Percentiles rank a stretch among this genome's conserved stretches.
phyloP scores from a whole-genome alignment of 1,140 invertebrate species.

The Agrypnia vestita region DNA sequence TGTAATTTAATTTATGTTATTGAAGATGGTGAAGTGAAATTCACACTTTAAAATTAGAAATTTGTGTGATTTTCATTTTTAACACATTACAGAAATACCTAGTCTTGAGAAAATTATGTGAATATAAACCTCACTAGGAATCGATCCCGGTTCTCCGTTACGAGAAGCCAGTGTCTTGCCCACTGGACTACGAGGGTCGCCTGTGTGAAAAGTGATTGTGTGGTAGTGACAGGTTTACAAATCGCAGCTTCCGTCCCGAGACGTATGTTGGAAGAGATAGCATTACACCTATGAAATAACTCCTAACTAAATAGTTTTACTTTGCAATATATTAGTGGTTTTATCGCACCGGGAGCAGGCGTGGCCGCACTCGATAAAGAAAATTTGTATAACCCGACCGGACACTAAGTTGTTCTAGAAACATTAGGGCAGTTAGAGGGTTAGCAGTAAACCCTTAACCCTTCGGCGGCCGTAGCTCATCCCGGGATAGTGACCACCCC shows the following conservation, averaged over 20 bases:
- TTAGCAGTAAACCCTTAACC: constrained; percentile 59
- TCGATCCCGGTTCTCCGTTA: too few species aligned
- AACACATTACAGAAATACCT: too few species aligned
- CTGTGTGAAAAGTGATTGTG: too few species aligned
- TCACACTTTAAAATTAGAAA: too few species aligned
- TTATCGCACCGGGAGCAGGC: constrained; percentile 54
- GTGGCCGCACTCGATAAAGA: constrained; percentile 54
- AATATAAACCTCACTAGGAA: too few species aligned
- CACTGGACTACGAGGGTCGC: too few species aligned
- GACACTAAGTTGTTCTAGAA: constrained; percentile 56
- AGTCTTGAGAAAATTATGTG: too few species aligned
- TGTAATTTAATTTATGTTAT: too few species aligned
- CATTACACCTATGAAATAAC: constrained; percentile 17
- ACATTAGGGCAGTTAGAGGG: constrained; percentile 62
- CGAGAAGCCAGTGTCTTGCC: too few species aligned
- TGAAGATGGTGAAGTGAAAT: too few species aligned
- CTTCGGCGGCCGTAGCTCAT: constrained; percentile 52
- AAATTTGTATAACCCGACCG: constrained; percentile 60
- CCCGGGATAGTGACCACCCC: constrained; percentile 43
- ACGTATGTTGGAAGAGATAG: background rate
- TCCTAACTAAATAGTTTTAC: constrained; percentile 29
- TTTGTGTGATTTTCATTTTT: too few species aligned
- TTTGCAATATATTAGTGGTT: constrained; percentile 48
- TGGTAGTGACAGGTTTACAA: too few species aligned
- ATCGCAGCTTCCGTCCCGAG: background rate